Evolutionary conservation across 2,888 invertebrate genomes (phyloP).

Genomic region (Torymus aiolomorphi): DNA sequence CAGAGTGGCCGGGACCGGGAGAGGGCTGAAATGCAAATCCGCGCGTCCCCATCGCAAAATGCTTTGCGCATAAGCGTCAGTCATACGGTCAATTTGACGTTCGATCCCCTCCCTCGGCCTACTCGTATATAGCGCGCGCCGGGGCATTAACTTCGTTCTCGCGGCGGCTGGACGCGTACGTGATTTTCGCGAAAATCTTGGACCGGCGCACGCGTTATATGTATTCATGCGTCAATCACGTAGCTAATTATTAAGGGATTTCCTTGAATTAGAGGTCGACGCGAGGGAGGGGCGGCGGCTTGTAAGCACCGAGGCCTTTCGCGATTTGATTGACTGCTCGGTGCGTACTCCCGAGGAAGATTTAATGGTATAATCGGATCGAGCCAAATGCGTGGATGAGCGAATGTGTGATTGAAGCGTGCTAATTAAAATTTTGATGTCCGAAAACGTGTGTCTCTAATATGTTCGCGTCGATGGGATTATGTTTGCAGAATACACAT

Average conservation of each 20-base stretch:
- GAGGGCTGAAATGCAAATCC: slow-evolving; percentile 49
- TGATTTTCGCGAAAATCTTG: slow-evolving; percentile 55
- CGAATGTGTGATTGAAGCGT: slow-evolving; percentile 4
- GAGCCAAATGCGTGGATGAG: background rate
- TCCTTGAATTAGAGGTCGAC: slow-evolving; percentile 24
- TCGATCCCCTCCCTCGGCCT: slow-evolving; percentile 36
- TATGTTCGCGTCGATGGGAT: no score
- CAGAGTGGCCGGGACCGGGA: no score
- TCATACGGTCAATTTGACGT: slow-evolving; percentile 58
- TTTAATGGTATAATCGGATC: slow-evolving; percentile 36
- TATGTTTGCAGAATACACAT: no score
- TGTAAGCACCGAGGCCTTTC: no score
- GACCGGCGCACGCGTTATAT: background rate
- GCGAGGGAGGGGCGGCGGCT: no score
- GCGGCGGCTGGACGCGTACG: slow-evolving; percentile 23
- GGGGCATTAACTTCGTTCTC: slow-evolving; percentile 38
- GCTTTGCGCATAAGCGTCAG: slow-evolving; percentile 57
- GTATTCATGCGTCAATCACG: slow-evolving; percentile 50
- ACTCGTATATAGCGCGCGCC: slow-evolving; percentile 4
- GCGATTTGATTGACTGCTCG: slow-evolving; percentile 6
- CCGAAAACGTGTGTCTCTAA: no score
- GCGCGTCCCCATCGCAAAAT: slow-evolving; percentile 34
- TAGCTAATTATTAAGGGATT: slow-evolving; percentile 54
- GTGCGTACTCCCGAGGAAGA: slow-evolving; percentile 3
- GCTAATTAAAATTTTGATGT: no score